Conservation (phyloP, 2,888 invertebrate genomes). For the Halictus quadricinctus region DNA sequence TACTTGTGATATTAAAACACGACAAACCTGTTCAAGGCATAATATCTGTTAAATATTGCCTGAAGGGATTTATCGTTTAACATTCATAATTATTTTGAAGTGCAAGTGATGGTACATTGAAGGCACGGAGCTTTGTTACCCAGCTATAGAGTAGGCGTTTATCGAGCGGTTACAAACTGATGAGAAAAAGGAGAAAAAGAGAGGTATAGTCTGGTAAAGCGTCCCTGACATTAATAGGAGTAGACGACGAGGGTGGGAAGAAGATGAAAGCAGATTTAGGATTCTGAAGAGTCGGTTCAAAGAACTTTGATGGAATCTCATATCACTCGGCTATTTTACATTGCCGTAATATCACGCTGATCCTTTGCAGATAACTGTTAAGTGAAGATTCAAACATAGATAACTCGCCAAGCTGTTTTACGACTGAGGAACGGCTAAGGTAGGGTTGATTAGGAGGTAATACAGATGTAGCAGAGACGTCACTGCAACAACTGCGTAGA, state of each 20-base stretch:
- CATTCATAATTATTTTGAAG: background rate
- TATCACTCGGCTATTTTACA: background rate
- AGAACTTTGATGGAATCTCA: conserved; percentile 9
- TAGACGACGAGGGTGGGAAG: conserved; percentile 1
- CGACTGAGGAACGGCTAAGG: background rate
- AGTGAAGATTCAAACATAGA: background rate
- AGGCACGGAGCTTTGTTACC: background rate
- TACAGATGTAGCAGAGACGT: background rate
- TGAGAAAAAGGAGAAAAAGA: conserved; percentile 3
- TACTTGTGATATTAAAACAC: background rate
- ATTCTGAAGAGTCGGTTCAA: conserved; percentile 1
- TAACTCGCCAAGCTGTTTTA: background rate
- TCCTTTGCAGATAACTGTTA: background rate
- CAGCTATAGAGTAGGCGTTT: conserved; percentile 4
- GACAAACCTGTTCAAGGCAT: background rate
- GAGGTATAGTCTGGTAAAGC: conserved; percentile 1
- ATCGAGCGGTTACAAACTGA: conserved; percentile 10
- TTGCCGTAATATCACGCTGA: background rate
- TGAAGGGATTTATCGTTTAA: background rate
- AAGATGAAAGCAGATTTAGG: conserved; percentile 6
- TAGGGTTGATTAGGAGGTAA: background rate
- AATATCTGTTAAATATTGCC: background rate
- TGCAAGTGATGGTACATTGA: background rate
- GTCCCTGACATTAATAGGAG: conserved; percentile 7
- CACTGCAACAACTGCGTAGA: background rate